phyloP scores from a whole-genome alignment of 2,113 vertebrate species.

The Dissostichus mawsoni region DNA sequence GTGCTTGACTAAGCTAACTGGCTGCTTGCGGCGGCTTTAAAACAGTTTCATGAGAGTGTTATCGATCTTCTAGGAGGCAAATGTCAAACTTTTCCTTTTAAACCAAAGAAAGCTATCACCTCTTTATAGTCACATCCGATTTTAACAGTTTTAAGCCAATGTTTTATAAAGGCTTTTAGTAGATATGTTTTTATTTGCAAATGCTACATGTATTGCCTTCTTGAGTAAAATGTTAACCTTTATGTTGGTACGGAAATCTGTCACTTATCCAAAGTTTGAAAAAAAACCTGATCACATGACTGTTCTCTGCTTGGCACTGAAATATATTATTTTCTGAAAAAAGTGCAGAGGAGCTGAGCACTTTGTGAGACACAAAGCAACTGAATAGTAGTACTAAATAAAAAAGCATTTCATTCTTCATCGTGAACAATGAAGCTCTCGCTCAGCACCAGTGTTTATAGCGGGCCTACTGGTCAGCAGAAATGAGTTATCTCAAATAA shows the following conservation, averaged over 20 bases:
- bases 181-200: not conserved
- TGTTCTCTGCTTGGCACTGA: slow-evolving; percentile 1
- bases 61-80: no score
- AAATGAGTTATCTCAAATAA: slow-evolving; percentile 72
- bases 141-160: no score
- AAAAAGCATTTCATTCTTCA: slow-evolving; percentile 56
- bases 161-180: not conserved
- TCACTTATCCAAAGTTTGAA: not conserved
- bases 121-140: no score
- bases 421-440: slow-evolving; percentile 73
- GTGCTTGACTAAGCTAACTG: not conserved
- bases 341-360: slow-evolving; percentile 11
- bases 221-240: not conserved
- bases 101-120: accelerated
- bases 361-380: slow-evolving; percentile 25
- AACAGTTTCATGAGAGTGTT: no score
- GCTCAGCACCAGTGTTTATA: slow-evolving; percentile 71
- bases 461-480: slow-evolving; percentile 73
- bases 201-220: not conserved
- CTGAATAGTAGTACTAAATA: slow-evolving; percentile 50
- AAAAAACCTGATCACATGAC: slow-evolving; percentile 5
- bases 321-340: slow-evolving; percentile 34
- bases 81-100: not conserved
- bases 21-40: not conserved
- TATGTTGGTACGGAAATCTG: not conserved